Evolutionary conservation across 2,797 vertebrate species (phyloP), one percentile per base, ranked within the genome.

Genomic region (Benthosema pterotum): DNA sequence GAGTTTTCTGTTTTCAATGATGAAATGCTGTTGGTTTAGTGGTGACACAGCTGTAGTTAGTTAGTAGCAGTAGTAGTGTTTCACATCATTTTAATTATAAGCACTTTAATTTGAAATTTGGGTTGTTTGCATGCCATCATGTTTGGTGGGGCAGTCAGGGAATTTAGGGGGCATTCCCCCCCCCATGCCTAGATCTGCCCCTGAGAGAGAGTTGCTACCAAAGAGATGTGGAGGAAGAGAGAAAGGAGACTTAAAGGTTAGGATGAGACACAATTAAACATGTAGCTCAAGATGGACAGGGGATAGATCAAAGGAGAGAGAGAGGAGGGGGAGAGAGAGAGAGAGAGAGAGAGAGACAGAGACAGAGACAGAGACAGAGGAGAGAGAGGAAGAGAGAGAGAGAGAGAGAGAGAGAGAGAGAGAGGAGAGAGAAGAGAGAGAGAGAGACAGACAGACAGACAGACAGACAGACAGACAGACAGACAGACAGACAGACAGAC

Each of bases 291-390:
- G 11, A 15, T 16, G 22, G 42, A 74, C 59, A 66, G 69, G 76
- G 79, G 74, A 74, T 80, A 84, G 75, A 74, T 74, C 63, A 68
- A 61, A 18, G 48, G 71, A 51, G 28, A 58, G 55, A 61, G 49
- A 48, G 43, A 50, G 76, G 77, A 17, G 22, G 15, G 42, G 5
- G n/a, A 53, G 11, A 17, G 42, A 43, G 22, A 4, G 50, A 42
- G 42, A 52, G 17, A 62, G 15, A 15, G 15, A 63, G 51, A 28
- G 52, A 43, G 7, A 4, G 19, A 15, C 28, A 16, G 58, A 60
- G 52, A 9, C 42, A 42, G 71, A n/a, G n/a, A n/a, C n/a, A n/a
- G n/a, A n/a, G n/a, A n/a, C n/a, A n/a, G n/a, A 19, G n/a, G n/a
- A n/a, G n/a, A 77, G 77, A 17, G 22, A 22, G 42, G 5, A 11